Evolutionary conservation across 2,797 vertebrate genomes (phyloP).

Genomic region (Echeneis naucrates): DNA sequence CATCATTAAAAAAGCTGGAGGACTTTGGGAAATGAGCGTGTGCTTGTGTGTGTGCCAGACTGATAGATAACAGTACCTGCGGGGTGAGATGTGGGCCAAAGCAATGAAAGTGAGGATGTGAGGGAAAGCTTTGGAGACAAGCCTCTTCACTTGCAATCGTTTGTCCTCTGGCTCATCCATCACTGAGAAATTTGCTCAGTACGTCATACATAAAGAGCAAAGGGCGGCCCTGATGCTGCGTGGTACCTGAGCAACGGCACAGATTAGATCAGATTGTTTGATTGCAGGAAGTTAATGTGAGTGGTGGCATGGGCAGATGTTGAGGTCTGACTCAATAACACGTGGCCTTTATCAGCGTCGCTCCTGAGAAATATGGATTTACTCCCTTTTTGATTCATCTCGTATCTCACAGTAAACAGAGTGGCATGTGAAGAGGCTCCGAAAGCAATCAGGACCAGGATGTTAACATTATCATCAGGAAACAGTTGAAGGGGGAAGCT

Average conservation of each 20-base stretch:
- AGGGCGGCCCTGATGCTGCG: slow-evolving; percentile 26
- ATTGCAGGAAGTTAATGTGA: slow-evolving; percentile 16
- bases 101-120: slow-evolving; percentile 50
- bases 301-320: slow-evolving; percentile 43
- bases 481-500: slow-evolving; percentile 32
- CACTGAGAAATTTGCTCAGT: slow-evolving; percentile 48
- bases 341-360: slow-evolving; percentile 25
- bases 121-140: slow-evolving; percentile 50
- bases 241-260: slow-evolving; percentile 29
- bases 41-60: slow-evolving; percentile 27
- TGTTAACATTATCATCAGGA: slow-evolving; percentile 52
- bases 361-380: slow-evolving; percentile 60
- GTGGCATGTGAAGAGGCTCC: slow-evolving; percentile 13
- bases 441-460: slow-evolving; percentile 34
- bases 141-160: slow-evolving; percentile 46
- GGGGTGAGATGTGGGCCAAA: slow-evolving; percentile 30
- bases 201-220: slow-evolving; percentile 54
- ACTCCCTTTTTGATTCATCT: slow-evolving; percentile 62
- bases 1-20: not conserved
- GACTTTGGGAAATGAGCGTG: not conserved
- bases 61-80: slow-evolving; percentile 48
- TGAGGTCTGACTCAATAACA: slow-evolving; percentile 61
- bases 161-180: slow-evolving; percentile 63
- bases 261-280: slow-evolving; percentile 50
- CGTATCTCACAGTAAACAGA: slow-evolving; percentile 50